Percentiles rank a stretch among this genome's conserved stretches.
Evolutionary conservation across 64 coral and sea anemone species (phyloP).

Genomic region (Montipora foliosa): DNA sequence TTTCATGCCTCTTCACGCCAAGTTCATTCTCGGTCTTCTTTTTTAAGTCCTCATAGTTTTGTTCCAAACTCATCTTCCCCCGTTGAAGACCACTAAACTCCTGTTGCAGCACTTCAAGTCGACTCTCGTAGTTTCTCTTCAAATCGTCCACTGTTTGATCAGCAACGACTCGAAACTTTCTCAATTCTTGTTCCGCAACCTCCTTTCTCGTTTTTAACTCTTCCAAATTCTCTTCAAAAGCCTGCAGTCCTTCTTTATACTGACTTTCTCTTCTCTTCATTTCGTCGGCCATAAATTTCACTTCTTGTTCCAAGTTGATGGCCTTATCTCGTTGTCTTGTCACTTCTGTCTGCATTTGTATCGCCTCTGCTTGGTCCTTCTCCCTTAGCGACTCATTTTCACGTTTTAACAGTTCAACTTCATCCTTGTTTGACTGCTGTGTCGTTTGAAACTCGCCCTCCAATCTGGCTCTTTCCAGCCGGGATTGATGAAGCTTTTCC

Average conservation of each 20-base stretch:
- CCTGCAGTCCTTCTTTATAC: not conserved
- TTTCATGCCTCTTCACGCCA: conserved; percentile 42
- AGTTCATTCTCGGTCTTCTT: conserved; percentile 51
- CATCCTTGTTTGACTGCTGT: conserved; percentile 39
- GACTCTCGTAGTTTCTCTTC: conserved; percentile 64
- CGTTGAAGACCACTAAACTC: conserved; percentile 64
- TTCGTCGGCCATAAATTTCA: conserved; percentile 39
- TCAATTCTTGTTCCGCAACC: conserved; percentile 67
- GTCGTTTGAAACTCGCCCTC: conserved; percentile 89
- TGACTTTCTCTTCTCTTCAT: conserved; percentile 40
- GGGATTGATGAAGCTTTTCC: conserved; percentile 66
- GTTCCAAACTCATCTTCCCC: conserved; percentile 36
- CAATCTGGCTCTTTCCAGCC: conserved; percentile 79
- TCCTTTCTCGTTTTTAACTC: conserved; percentile 56
- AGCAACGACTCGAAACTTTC: conserved; percentile 55
- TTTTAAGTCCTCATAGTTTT: conserved; percentile 54
- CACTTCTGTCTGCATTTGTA: conserved; percentile 62
- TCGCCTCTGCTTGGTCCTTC: conserved; percentile 44
- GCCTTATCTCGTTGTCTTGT: conserved; percentile 51
- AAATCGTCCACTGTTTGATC: conserved; percentile 60
- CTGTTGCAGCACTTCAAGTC: conserved; percentile 20
- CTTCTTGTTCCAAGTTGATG: conserved; percentile 62
- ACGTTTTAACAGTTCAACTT: conserved; percentile 19
- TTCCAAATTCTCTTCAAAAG: conserved; percentile 6
- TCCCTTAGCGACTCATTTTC: conserved; percentile 73